Evolutionary conservation across 2,797 vertebrate genomes (phyloP).

Genomic region (Ibycter americanus): DNA sequence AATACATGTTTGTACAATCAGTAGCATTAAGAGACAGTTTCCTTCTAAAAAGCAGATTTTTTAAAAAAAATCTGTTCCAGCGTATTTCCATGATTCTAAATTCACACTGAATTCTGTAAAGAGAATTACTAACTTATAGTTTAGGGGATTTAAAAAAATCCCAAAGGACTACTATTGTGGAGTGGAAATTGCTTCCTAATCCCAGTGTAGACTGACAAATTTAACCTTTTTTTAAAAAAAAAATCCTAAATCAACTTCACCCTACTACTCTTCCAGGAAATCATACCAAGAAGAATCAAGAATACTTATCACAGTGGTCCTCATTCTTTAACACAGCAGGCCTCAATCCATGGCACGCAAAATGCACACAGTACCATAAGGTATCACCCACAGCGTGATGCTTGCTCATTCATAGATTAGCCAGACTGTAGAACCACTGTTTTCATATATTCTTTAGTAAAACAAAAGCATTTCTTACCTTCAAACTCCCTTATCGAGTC

Average conservation of each 20-base stretch:
- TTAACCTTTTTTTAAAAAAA: neutral
- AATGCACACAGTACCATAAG: fast-evolving
- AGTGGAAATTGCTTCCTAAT: neutral
- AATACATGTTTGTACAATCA: neutral
- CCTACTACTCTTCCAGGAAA: neutral
- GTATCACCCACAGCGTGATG: fast-evolving
- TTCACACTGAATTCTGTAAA: neutral
- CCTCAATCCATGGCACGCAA: neutral
- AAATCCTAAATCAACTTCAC: neutral
- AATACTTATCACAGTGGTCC: neutral
- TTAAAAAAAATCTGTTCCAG: neutral
- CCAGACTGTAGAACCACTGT: neutral
- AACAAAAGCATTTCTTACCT: conserved; percentile 75
- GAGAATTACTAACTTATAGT: neutral
- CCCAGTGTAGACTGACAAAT: neutral
- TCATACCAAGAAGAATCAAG: neutral
- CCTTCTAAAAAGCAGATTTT: neutral
- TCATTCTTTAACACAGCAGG: neutral
- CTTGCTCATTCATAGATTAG: neutral
- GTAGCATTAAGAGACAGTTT: neutral
- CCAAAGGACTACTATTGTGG: no score
- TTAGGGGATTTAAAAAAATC: neutral
- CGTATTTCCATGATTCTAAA: neutral
- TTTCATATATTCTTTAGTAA: neutral
- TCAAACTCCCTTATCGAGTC: conserved; percentile 82